Evolutionary conservation across 2,888 invertebrate genomes (phyloP).

Genomic region (Pycnomerus fuliginosus): DNA sequence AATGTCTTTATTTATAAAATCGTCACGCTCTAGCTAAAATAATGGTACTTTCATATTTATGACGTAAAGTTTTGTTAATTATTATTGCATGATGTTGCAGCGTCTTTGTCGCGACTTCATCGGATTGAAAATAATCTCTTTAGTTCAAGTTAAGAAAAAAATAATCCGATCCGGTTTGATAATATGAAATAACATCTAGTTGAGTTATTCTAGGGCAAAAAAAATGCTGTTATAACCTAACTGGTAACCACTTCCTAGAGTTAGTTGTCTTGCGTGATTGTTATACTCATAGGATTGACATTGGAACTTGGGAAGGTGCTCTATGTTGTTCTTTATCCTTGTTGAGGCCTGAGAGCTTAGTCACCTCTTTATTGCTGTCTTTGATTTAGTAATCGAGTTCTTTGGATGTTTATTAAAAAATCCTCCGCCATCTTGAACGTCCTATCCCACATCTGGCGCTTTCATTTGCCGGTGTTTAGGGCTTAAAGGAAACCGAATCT

Average conservation of each 20-base stretch:
- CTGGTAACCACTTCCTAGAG: constrained; percentile 22
- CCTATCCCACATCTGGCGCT: too few relatives aligned
- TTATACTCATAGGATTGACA: too few relatives aligned
- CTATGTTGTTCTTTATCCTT: too few relatives aligned
- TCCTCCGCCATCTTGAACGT: too few relatives aligned
- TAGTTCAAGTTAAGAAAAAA: constrained; percentile 18
- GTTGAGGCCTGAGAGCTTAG: too few relatives aligned
- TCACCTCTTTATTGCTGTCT: too few relatives aligned
- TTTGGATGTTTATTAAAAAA: too few relatives aligned
- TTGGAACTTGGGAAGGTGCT: too few relatives aligned
- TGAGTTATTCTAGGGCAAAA: constrained; percentile 19
- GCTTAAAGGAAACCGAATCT: too few relatives aligned
- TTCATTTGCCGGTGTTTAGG: too few relatives aligned
- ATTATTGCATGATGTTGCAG: neutral
- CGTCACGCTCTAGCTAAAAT: constrained; percentile 9
- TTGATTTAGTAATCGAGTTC: too few relatives aligned
- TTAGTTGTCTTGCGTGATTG: too few relatives aligned
- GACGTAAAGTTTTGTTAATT: neutral
- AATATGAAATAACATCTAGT: constrained; percentile 25
- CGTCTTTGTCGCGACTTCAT: constrained; percentile 6
- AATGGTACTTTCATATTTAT: constrained; percentile 9
- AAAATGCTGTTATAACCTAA: constrained; percentile 16
- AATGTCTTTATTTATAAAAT: constrained; percentile 16
- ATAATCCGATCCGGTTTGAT: constrained; percentile 16
- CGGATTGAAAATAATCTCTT: constrained; percentile 16